Evolutionary conservation across 2,888 invertebrate species (phyloP).

Genomic region (Dendrolimus houi): DNA sequence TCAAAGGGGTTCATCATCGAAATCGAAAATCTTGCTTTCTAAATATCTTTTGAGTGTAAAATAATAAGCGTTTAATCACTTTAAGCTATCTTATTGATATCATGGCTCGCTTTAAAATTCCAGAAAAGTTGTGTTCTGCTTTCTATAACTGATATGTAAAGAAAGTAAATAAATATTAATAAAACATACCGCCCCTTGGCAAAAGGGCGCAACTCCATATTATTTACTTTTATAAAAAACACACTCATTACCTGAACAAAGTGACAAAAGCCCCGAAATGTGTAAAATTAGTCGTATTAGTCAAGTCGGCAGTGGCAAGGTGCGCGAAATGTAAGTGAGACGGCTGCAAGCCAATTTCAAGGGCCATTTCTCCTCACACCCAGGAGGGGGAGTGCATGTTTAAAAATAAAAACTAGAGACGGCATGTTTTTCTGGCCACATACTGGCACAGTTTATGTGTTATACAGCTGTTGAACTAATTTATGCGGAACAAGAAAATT

Average conservation of each 20-base stretch:
- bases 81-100: no score
- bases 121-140: no score
- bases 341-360: constrained; percentile 62
- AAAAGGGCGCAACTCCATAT: no score
- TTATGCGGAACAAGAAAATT: constrained; percentile 19
- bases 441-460: constrained; percentile 11
- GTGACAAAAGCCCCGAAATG: constrained; percentile 50
- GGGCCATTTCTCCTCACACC: constrained; percentile 65
- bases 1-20: no score
- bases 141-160: no score
- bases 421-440: constrained; percentile 16
- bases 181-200: no score
- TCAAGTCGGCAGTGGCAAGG: constrained; percentile 56
- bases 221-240: no score
- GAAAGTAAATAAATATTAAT: no score
- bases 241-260: constrained; percentile 33
- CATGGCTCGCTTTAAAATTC: no score
- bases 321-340: constrained; percentile 50
- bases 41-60: no score
- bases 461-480: constrained; percentile 40
- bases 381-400: constrained; percentile 32
- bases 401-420: constrained; percentile 45
- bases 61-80: no score
- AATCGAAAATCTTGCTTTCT: no score
- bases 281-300: constrained; percentile 57